Evolutionary conservation across 1,140 invertebrate species (phyloP).

Genomic region (Cydia strobilella): DNA sequence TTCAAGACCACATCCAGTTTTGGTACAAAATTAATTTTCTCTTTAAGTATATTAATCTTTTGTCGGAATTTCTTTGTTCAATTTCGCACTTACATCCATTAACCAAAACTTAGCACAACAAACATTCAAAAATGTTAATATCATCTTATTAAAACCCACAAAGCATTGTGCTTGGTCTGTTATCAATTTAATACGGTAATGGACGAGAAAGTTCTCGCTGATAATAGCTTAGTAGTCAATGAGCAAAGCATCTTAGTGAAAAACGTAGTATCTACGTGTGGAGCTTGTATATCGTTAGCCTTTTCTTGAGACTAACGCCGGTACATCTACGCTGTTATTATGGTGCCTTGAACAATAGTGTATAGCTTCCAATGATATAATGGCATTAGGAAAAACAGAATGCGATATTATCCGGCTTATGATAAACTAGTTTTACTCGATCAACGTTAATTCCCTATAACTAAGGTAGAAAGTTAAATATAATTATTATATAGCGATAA

Average conservation of each 20-base stretch:
- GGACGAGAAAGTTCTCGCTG: conserved; percentile 21
- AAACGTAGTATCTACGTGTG: background rate
- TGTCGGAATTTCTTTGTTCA: background rate
- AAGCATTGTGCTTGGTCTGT: background rate
- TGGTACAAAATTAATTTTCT: too few species aligned
- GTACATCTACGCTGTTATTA: conserved; percentile 13
- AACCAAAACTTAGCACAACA: background rate
- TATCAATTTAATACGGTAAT: conserved; percentile 32
- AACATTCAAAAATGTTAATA: conserved; percentile 22
- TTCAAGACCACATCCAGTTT: too few species aligned
- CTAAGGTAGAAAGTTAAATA: background rate
- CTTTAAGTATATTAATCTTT: background rate
- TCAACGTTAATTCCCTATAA: conserved; percentile 7
- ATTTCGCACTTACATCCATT: conserved; percentile 4
- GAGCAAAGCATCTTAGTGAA: background rate
- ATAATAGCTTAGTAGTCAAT: conserved; percentile 5
- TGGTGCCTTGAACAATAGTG: conserved; percentile 4
- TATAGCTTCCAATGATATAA: conserved; percentile 14
- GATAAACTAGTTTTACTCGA: conserved; percentile 1
- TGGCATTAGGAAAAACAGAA: conserved; percentile 28
- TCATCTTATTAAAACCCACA: conserved; percentile 28
- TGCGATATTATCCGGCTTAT: conserved; percentile 6
- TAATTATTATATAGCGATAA: background rate
- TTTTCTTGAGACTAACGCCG: background rate
- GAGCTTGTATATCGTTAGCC: background rate